Percentiles rank a stretch among this genome's conserved stretches.
These are phyloP conservation scores for Ondatra zibethicus DNA, from an alignment of 2,113 vertebrate species.

Conservation along the genomic window DNA sequence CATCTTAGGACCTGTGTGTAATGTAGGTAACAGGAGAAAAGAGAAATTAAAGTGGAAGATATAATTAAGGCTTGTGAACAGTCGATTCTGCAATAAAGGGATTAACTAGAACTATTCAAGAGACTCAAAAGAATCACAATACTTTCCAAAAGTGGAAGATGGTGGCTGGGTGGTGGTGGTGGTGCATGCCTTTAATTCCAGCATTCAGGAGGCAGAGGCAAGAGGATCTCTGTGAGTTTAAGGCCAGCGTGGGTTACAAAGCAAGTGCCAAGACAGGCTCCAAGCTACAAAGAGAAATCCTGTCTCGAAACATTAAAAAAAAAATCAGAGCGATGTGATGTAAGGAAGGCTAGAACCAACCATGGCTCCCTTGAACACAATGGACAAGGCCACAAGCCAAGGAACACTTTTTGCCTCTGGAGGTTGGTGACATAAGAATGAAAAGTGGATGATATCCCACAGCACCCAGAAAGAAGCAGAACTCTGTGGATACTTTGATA, in stretches of 20 bases:
- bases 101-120: not conserved
- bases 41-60: not conserved
- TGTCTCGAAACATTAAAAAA: too few relatives aligned
- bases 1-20: not conserved
- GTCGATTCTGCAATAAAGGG: not conserved
- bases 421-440: not conserved
- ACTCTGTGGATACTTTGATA: not conserved
- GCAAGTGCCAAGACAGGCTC: too few relatives aligned
- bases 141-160: not conserved
- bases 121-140: not conserved
- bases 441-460: not conserved
- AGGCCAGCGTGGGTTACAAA: too few relatives aligned
- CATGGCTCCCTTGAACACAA: not conserved
- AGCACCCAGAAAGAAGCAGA: not conserved
- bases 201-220: too few relatives aligned
- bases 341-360: not conserved
- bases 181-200: too few relatives aligned
- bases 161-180: too few relatives aligned
- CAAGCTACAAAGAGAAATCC: too few relatives aligned
- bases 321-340: not conserved
- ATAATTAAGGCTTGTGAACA: not conserved
- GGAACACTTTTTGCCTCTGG: not conserved
- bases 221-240: too few relatives aligned
- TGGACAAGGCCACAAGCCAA: not conserved
- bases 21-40: not conserved